phyloP scores from a whole-genome alignment of 2,888 invertebrate genomes.

The Cataglyphis cursor region DNA sequence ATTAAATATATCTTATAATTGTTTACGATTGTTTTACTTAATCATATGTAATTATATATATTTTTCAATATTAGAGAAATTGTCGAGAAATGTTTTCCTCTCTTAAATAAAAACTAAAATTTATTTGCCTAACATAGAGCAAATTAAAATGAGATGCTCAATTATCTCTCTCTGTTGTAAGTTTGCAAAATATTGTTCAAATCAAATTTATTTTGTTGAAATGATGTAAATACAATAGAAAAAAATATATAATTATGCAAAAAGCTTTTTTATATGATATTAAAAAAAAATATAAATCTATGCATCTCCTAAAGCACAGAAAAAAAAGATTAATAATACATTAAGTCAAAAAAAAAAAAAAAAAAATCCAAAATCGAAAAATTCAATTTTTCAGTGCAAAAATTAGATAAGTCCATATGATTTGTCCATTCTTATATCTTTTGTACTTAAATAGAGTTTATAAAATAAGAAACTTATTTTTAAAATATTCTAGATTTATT shows the following conservation, averaged over 20 bases:
- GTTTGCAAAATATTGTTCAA: background rate
- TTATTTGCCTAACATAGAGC: background rate
- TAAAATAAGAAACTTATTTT: background rate
- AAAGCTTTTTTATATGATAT: background rate
- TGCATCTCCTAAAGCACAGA: background rate
- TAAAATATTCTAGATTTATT: background rate
- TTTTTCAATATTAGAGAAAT: background rate
- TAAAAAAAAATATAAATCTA: background rate
- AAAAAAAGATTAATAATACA: background rate
- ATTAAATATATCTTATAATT: constrained; percentile 22
- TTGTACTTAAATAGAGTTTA: background rate
- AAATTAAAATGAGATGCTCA: background rate
- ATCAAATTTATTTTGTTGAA: background rate
- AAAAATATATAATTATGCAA: background rate
- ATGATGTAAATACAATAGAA: background rate
- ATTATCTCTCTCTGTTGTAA: background rate
- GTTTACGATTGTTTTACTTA: background rate
- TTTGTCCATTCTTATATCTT: background rate
- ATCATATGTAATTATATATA: background rate
- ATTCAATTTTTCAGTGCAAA: background rate
- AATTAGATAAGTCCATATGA: background rate
- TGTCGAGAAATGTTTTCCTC: background rate
- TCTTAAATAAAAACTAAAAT: background rate
- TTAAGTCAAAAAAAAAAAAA: background rate
- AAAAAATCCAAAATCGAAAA: background rate